Base-by-base conservation (phyloP, 35 echinoderm and acorn worm genomes). In the Lytechinus pictus region DNA sequence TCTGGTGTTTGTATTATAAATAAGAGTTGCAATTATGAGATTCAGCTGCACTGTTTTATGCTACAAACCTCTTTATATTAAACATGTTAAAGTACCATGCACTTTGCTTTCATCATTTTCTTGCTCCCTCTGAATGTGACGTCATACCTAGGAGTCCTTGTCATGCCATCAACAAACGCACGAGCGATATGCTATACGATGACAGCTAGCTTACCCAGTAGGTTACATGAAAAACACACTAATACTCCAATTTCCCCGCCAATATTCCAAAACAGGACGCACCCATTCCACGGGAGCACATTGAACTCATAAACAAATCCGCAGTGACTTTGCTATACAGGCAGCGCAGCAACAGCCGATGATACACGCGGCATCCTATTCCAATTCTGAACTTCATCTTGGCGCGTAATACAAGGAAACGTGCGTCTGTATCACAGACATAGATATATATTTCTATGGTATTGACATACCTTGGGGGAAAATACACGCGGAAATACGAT, bases 191-290 rank as follows among this genome's bases (percentile, higher is more conserved):
- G 66, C 33, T 44, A 3, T 16, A 79, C 66, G 66, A 5, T 79
- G 66, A 79, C 66, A 79, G 66, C 19, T 79, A 79, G 66, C 19
- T 79, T 24, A 79, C 19, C 6, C 56, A 58, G 66, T 16, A 79
- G 66, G 66, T 24, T 79, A 79, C 66, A 79, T 24, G 66, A 79
- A 79, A 44, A 79, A 79, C 66, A 79, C 12, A 24, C 66, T 79
- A 79, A 79, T 79, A 79, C 66, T 24, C 66, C 66, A 79, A 79
- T 79, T 79, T 79, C 66, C 66, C 66, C 66, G 66, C 66, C 66
- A 79, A 79, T 79, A 79, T 79, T 21, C 61, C 61, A 4, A 24
- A 79, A 44, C 19, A 79, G 66, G 66, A 79, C 14, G 66, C 66
- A 79, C 66, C 66, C 66, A 79, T n/a, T 79, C 21, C 66, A 79